Evolutionary conservation across 2,797 vertebrate genomes (phyloP).

Genomic region (Vultur gryphus): DNA sequence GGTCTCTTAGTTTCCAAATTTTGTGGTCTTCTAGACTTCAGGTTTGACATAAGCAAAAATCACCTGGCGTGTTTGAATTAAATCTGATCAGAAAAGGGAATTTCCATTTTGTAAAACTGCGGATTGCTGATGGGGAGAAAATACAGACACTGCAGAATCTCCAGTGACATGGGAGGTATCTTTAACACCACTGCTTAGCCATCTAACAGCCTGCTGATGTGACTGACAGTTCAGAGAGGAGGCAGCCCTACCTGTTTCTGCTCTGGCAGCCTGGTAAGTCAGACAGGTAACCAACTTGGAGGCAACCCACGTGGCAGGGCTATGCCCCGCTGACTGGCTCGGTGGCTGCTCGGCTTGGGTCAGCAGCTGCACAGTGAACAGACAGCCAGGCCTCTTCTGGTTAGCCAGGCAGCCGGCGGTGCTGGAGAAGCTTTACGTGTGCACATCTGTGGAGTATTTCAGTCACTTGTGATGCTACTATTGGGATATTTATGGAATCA

Average conservation of each 20-base stretch:
- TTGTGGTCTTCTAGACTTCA: background rate
- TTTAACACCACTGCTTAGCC: background rate
- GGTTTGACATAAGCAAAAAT: background rate
- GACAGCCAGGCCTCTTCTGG: background rate
- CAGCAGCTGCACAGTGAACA: background rate
- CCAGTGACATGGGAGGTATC: background rate
- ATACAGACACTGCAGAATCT: background rate
- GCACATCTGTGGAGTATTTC: background rate
- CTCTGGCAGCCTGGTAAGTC: background rate
- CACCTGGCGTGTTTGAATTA: background rate
- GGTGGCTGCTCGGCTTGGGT: background rate
- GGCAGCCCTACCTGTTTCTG: background rate
- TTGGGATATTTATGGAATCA: background rate
- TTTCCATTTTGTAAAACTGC: background rate
- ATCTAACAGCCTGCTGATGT: background rate
- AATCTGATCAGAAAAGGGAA: background rate
- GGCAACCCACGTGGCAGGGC: fast-evolving
- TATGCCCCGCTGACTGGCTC: background rate
- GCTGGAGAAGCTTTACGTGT: background rate
- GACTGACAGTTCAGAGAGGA: background rate
- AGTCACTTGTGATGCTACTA: background rate
- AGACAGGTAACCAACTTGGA: background rate
- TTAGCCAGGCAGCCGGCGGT: background rate
- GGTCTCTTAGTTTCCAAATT: background rate
- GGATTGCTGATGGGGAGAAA: background rate